These are phyloP conservation scores for Picus viridis DNA, from an alignment of 2,797 vertebrate genomes.

Conservation along the genomic window DNA sequence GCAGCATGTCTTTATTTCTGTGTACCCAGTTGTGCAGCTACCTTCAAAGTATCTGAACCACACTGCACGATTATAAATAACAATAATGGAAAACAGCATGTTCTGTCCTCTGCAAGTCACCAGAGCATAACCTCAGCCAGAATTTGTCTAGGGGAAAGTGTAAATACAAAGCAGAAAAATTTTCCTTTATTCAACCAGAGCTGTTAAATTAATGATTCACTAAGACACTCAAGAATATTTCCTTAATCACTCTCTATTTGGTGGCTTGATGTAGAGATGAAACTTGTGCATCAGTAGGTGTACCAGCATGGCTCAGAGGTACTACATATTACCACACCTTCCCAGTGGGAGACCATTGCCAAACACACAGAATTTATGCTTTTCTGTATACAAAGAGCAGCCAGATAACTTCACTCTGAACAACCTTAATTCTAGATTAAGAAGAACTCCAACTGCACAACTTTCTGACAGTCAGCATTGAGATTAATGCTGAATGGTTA, in stretches of 20 bases:
- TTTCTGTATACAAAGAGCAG: not conserved
- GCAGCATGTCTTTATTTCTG: constrained; percentile 13
- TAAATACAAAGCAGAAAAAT: constrained; percentile 25
- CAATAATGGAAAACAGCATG: not conserved
- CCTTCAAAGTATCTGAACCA: constrained; percentile 4
- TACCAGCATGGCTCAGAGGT: not conserved
- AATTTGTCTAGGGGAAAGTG: constrained; percentile 27
- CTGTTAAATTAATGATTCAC: not conserved
- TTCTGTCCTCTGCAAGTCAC: constrained; percentile 21
- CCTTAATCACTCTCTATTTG: not conserved
- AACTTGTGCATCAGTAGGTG: not conserved
- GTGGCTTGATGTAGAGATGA: not conserved
- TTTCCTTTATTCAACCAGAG: constrained; percentile 22
- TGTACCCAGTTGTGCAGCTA: not conserved
- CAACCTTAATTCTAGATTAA: not conserved
- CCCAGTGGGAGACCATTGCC: not conserved
- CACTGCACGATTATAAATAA: constrained; percentile 24
- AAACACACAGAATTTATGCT: not conserved
- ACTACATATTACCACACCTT: not conserved
- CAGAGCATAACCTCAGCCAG: constrained; percentile 18
- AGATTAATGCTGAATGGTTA: not conserved
- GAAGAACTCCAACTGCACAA: not conserved
- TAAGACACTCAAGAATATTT: not conserved
- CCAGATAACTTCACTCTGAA: not conserved
- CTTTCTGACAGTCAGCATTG: not conserved